Percentiles rank a stretch among this genome's conserved stretches.
Evolutionary conservation across 2,113 vertebrate genomes (phyloP).

Genomic region (Xiphophorus couchianus): DNA sequence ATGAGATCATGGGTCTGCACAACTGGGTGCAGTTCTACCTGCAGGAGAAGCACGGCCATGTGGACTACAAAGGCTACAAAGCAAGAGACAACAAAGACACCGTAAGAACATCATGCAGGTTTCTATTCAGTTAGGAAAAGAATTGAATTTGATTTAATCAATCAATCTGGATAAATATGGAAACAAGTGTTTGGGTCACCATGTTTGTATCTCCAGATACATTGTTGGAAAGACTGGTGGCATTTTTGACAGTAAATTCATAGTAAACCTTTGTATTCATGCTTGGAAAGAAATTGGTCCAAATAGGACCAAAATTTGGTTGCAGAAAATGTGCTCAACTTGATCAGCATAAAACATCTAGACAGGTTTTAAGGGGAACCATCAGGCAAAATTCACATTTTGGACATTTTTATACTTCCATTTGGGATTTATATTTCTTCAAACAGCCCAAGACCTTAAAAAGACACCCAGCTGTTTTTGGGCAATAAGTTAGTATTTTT

Average conservation of each 20-base stretch:
- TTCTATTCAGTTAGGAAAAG: background rate
- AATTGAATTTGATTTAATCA: background rate
- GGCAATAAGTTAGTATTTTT: no score
- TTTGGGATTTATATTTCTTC: no score
- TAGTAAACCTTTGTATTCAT: no score
- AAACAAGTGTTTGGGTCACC: background rate
- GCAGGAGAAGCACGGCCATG: conserved; percentile 82
- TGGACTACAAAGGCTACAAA: conserved; percentile 88
- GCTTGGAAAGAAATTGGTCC: no score
- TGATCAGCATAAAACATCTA: background rate
- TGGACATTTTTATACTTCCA: no score
- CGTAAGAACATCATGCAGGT: conserved; percentile 61
- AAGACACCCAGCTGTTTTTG: no score
- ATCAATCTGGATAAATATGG: background rate
- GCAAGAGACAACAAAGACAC: conserved; percentile 76
- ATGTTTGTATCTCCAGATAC: background rate
- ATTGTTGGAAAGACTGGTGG: background rate
- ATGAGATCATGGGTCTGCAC: conserved; percentile 85
- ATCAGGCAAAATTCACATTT: no score
- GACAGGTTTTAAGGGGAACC: background rate
- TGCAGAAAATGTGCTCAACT: background rate
- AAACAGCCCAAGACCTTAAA: no score
- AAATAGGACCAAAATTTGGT: background rate
- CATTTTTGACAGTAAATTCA: no score
- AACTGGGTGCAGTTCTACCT: conserved; percentile 92